Conservation (phyloP, 2,888 invertebrate species). For the Noctua pronuba region DNA sequence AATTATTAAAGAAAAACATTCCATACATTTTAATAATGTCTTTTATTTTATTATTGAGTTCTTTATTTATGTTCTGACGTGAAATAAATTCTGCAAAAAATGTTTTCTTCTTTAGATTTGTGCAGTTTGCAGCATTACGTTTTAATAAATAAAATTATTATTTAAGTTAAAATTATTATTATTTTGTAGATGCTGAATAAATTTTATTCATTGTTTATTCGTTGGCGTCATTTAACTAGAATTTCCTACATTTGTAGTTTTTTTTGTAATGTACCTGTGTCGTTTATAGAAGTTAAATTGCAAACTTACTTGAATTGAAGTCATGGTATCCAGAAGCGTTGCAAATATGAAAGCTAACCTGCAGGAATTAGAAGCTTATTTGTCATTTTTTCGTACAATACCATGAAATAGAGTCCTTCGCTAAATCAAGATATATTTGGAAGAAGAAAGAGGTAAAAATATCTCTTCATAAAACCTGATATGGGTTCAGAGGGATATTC, state of each 20-base stretch:
- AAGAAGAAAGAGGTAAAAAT: background rate
- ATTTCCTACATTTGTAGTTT: too few relatives aligned
- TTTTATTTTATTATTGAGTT: conserved; percentile 31
- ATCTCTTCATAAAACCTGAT: background rate
- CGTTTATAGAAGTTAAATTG: background rate
- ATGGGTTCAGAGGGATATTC: background rate
- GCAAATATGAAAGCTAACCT: background rate
- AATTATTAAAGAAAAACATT: conserved; percentile 55
- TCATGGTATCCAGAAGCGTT: too few relatives aligned
- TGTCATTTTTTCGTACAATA: background rate
- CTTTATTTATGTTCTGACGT: conserved; percentile 25
- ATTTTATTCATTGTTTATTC: conserved; percentile 73
- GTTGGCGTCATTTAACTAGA: conserved; percentile 36
- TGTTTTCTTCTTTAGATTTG: background rate
- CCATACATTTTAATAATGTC: conserved; percentile 42
- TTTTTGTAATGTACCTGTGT: background rate
- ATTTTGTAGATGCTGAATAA: conserved; percentile 70
- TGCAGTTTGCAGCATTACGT: conserved; percentile 30
- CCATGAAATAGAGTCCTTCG: background rate
- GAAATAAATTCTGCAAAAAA: conserved; percentile 11
- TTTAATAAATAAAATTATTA: conserved; percentile 36
- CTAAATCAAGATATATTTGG: background rate
- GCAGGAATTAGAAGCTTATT: background rate
- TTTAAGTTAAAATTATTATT: conserved; percentile 38
- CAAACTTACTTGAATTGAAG: background rate